Evolutionary conservation across 2,888 invertebrate species (phyloP).

Genomic region (Calliopum simillimum): DNA sequence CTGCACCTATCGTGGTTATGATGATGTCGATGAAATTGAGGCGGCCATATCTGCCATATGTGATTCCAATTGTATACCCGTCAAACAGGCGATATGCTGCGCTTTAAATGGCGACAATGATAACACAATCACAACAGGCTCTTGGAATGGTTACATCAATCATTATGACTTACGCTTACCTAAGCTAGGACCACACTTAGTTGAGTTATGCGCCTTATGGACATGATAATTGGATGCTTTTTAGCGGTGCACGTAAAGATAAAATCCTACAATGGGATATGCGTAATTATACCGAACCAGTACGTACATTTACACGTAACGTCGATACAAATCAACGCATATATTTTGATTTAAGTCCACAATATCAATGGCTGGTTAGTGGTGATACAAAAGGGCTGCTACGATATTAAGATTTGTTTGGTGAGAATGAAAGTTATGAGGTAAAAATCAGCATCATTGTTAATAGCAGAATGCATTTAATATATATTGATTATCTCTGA

Average conservation of each 20-base stretch:
- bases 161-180: slow-evolving; percentile 70
- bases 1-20: slow-evolving; percentile 82
- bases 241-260: slow-evolving; percentile 88
- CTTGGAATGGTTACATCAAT: slow-evolving; percentile 72
- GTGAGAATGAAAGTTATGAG: slow-evolving; percentile 36
- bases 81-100: slow-evolving; percentile 73
- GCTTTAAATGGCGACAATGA: slow-evolving; percentile 70
- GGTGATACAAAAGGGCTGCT: slow-evolving; percentile 81
- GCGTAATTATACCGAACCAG: slow-evolving; percentile 73
- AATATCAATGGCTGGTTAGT: slow-evolving; percentile 75
- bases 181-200: slow-evolving; percentile 76
- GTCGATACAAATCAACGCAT: slow-evolving; percentile 88
- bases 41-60: slow-evolving; percentile 84
- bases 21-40: slow-evolving; percentile 86
- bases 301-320: slow-evolving; percentile 70
- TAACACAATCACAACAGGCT: slow-evolving; percentile 70
- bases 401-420: slow-evolving; percentile 74
- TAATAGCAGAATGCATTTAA: neutral
- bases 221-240: slow-evolving; percentile 71
- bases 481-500: slow-evolving; percentile 17
- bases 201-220: slow-evolving; percentile 84
- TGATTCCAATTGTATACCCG: slow-evolving; percentile 72
- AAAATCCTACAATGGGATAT: slow-evolving; percentile 93
- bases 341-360: slow-evolving; percentile 81
- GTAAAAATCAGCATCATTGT: slow-evolving; percentile 37